Base-by-base conservation (phyloP, 64 coral and sea anemone species). In the Orbicella faveolata region DNA sequence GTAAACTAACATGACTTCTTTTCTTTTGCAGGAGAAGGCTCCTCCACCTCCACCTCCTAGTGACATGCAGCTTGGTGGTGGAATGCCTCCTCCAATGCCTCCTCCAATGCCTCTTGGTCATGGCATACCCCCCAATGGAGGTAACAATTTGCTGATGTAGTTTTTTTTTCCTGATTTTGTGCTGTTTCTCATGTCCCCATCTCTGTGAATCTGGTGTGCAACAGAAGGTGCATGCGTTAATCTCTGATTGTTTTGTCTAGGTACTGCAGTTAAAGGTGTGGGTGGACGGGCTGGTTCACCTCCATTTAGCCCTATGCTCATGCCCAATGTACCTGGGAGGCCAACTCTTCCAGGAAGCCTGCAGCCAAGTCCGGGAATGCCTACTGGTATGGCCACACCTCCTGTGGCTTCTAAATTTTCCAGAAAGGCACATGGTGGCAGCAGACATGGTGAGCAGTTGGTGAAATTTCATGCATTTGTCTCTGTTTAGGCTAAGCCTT, bases 21-120 rank as follows among this genome's bases (percentile, higher is more conserved):
- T 74, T 51, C 13, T 51, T 73, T 33, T 55, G 39, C n/a, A 94
- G 93, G 93, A 94, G 12, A 86, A 75, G 78, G 73, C 93, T 62
- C 87, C 88, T n/a, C 80, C 81, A 61, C 88, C 93, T 19, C 93
- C 93, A 55, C 93, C 93, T 15, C 93, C 93, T 1, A 73, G 73
- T 36, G 93, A 94, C 64, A 75, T 89, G 83, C 82, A 84, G 82
- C 82, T 94, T 48, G 63, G 81, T 53, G 59, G 36, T 9, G 82
- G 79, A 10, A 36, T 13, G 16, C 41, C 48, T 4, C 78, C 79
- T 5, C 62, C 61, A 21, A 36, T 13, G 16, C 41, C 48, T 2
- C 78, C 89, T 4, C 62, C 61, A 26, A 89, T 94, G 79, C 75
- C 87, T 65, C 19, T 53, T 68, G 64, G 82, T 15, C 55, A 75